Evolutionary conservation across 2,797 vertebrate species (phyloP).

Genomic region (Limosa lapponica): DNA sequence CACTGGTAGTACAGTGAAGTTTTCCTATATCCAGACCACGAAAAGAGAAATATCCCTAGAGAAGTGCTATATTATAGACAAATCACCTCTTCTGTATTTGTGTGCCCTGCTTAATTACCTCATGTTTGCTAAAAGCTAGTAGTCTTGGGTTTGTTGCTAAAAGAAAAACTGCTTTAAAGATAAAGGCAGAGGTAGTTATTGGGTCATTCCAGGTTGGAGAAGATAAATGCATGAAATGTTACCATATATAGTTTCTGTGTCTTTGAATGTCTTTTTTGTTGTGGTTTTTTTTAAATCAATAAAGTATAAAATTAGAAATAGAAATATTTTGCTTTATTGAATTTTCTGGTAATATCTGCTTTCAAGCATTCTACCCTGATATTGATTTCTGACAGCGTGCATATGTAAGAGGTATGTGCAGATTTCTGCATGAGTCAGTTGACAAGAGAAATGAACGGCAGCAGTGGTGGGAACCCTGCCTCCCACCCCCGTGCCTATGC

Average conservation of each 20-base stretch:
- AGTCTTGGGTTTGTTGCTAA: background rate
- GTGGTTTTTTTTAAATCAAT: background rate
- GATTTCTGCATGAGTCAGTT: background rate
- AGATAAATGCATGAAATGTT: background rate
- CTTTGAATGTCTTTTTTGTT: background rate
- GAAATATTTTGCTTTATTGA: background rate
- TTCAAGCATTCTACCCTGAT: background rate
- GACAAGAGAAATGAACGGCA: background rate
- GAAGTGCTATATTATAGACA: background rate
- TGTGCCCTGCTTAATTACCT: background rate
- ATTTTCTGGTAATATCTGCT: background rate
- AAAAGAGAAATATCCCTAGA: conserved; percentile 16
- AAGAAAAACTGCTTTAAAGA: background rate
- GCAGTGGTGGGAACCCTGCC: background rate
- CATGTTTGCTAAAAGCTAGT: background rate
- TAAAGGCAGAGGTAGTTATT: background rate
- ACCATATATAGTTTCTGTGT: background rate
- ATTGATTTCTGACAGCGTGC: background rate
- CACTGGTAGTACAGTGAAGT: background rate
- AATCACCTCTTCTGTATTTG: background rate
- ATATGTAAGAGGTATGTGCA: background rate
- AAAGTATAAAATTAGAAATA: background rate
- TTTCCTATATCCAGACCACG: background rate
- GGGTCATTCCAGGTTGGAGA: background rate
- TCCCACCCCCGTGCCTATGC: background rate